Evolutionary conservation across 2,888 invertebrate genomes (phyloP).

Genomic region (Hirtodrosophila duncani): DNA sequence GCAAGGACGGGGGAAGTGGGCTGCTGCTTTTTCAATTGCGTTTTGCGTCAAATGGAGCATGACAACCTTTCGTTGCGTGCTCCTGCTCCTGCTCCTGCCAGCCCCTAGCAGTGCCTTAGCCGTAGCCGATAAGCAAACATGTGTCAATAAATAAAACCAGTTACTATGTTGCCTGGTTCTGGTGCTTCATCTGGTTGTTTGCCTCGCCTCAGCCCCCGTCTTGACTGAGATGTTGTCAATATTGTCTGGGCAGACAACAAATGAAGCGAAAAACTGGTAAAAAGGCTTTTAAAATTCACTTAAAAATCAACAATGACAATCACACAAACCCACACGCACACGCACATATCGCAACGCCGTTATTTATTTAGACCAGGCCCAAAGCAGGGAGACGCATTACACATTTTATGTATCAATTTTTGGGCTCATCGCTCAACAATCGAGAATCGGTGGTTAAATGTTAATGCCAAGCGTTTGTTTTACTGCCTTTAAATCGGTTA

Average conservation of each 20-base stretch:
- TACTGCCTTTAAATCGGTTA: slow-evolving; percentile 64
- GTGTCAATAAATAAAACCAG: slow-evolving; percentile 74
- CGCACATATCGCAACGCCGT: slow-evolving; percentile 21
- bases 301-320: slow-evolving; percentile 70
- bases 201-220: background rate
- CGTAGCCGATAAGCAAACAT: slow-evolving; percentile 59
- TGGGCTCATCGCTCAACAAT: too few relatives aligned
- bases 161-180: slow-evolving; percentile 38
- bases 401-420: slow-evolving; percentile 61
- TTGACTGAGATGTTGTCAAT: slow-evolving; percentile 22
- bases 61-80: slow-evolving; percentile 32
- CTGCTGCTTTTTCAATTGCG: slow-evolving; percentile 35
- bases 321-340: slow-evolving; percentile 12
- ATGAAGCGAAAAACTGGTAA: slow-evolving; percentile 70
- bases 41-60: slow-evolving; percentile 63
- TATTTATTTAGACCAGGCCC: slow-evolving; percentile 3
- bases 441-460: slow-evolving; percentile 27
- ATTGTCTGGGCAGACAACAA: slow-evolving; percentile 51
- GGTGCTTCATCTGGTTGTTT: background rate
- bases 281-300: slow-evolving; percentile 73
- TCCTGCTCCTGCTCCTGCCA: background rate
- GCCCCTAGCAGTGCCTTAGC: slow-evolving; percentile 3
- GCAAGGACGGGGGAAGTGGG: too few relatives aligned
- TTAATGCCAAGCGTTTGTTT: slow-evolving; percentile 48
- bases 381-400: slow-evolving; percentile 28